Conservation (phyloP, 2,113 vertebrate species). For the Ameiurus melas region DNA sequence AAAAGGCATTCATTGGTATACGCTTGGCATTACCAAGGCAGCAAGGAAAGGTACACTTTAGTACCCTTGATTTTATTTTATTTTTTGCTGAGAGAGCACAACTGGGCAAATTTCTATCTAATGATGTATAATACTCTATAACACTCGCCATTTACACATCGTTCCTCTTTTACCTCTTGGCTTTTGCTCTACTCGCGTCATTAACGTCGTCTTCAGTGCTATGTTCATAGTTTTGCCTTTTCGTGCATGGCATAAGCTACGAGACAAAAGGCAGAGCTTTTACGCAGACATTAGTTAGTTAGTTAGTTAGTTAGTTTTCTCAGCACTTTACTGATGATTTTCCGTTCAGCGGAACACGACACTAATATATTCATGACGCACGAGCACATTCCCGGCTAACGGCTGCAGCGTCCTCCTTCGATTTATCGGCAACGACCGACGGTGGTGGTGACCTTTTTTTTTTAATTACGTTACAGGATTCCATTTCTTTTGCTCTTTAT, state of each 20-base stretch:
- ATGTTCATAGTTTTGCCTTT: not conserved
- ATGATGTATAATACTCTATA: not conserved
- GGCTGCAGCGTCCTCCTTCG: constrained; percentile 9
- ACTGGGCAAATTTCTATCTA: not conserved
- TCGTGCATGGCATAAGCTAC: not conserved
- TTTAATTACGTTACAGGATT: constrained; percentile 14
- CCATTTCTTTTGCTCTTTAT: constrained; percentile 14
- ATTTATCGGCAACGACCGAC: not conserved
- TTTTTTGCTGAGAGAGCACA: not conserved
- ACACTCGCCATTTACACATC: not conserved
- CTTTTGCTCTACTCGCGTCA: not conserved
- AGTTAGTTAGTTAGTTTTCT: not conserved
- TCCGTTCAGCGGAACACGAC: constrained; percentile 20
- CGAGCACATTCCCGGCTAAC: constrained; percentile 27
- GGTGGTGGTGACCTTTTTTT: not conserved
- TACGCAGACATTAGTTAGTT: not conserved
- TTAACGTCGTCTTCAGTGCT: not conserved
- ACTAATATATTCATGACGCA: constrained; percentile 17
- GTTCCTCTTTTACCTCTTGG: not conserved
- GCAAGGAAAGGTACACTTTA: not conserved
- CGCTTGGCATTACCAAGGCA: not conserved
- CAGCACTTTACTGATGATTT: constrained; percentile 44
- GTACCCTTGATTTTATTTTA: not conserved
- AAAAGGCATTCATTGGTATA: not conserved
- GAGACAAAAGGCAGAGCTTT: not conserved